phyloP scores from a whole-genome alignment of 2,113 vertebrate species.

The Lophura nycthemera region DNA sequence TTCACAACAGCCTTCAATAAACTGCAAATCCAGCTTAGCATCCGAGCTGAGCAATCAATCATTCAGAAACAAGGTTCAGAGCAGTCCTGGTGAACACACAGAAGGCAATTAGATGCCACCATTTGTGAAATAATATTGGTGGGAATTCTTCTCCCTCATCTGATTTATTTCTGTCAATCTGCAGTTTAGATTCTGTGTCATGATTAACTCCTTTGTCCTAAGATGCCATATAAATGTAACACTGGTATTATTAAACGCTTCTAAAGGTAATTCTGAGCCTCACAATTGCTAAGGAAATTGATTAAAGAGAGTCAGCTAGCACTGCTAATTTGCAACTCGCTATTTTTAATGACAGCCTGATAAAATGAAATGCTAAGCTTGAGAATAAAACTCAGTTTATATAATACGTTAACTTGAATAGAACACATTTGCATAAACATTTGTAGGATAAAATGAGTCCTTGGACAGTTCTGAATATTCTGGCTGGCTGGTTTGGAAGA shows the following conservation, averaged over 20 bases:
- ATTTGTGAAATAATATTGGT: conserved; percentile 67
- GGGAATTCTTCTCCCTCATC: conserved; percentile 65
- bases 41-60: conserved; percentile 59
- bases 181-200: conserved; percentile 57
- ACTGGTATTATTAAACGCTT: conserved; percentile 53
- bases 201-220: conserved; percentile 72
- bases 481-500: conserved; percentile 29
- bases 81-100: conserved; percentile 50
- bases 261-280: conserved; percentile 67
- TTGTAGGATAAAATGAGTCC: conserved; percentile 47
- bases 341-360: conserved; percentile 65
- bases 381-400: conserved; percentile 57
- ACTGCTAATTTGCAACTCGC: conserved; percentile 63
- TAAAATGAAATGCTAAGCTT: conserved; percentile 61
- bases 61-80: conserved; percentile 62
- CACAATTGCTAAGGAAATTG: conserved; percentile 58
- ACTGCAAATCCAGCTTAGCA: conserved; percentile 57
- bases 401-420: conserved; percentile 48
- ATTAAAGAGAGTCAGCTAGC: conserved; percentile 53
- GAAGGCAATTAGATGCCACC: conserved; percentile 67
- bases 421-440: conserved; percentile 70
- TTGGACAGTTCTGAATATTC: conserved; percentile 23
- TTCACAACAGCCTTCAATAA: conserved; percentile 28
- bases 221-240: conserved; percentile 38
- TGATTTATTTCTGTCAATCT: conserved; percentile 74